Evolutionary conservation across 2,113 vertebrate species (phyloP), one percentile per base, ranked within the genome.

Genomic region (Oncorhynchus clarkii): DNA sequence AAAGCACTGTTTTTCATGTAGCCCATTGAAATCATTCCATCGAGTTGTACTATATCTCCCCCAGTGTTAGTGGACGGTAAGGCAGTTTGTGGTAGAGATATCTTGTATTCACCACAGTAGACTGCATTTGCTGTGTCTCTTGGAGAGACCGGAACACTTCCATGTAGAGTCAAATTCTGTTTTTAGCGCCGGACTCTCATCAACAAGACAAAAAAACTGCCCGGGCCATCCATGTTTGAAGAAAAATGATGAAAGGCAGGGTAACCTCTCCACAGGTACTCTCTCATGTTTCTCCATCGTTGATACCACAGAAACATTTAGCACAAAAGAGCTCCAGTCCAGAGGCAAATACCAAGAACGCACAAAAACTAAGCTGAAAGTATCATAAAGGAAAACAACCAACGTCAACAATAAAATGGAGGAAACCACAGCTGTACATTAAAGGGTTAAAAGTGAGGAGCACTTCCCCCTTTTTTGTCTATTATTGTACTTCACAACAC

Each of bases 391-490:
- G 86, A 88, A 78, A 85, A 89, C 13, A 13, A 69, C 62, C 20
- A 14, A 89, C 88, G 82, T 80, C 84, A 90, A 83, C 78, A 80
- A 84, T 80, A 78, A 85, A 78, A 82, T 27, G 67, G 69, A 87
- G 77, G 81, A 88, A 89, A 90, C 82, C 87, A 92, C 85, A 86
- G 84, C 91, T 89, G 87, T 87, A 92, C 87, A 90, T 91, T 92
- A 92, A 90, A 89, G 92, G 89, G 9, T 84, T 88, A 89, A 88
- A 90, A 86, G 85, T 87, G 78, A 81, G 79, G 87, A 86, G 39
- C 39, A 45, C 9, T 45, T 82, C 71, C 73, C 87, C 62, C 67
- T 51, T 45, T 62, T 8, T 71, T 49, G 74, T 83, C 29, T 49
- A 49, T 73, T 79, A 45, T 69, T 72, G 81, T 82, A 72, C 45